Conservation (phyloP, 23 tunicate genomes). For the Clavelina lepadiformis region DNA sequence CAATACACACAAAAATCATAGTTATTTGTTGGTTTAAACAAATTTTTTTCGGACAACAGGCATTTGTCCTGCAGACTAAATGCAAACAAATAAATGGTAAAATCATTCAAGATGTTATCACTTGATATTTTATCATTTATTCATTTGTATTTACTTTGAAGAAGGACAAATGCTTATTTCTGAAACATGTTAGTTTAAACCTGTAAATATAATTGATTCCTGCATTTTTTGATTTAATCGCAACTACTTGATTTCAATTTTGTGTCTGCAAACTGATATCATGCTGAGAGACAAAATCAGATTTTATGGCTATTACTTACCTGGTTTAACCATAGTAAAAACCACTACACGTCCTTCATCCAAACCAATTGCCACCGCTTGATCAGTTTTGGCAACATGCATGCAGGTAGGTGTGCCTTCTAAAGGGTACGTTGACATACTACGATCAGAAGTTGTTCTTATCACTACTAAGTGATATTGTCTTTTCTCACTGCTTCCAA, state of each 20-base stretch:
- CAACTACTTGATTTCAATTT: background rate
- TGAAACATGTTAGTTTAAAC: background rate
- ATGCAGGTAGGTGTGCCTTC: constrained; percentile 37
- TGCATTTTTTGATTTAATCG: background rate
- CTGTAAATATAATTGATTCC: background rate
- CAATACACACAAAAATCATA: no score
- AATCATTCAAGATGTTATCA: no score
- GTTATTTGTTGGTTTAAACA: no score
- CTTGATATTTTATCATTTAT: no score
- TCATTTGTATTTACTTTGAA: no score
- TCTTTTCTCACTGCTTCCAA: no score
- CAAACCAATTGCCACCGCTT: constrained; percentile 12
- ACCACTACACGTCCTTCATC: constrained; percentile 40
- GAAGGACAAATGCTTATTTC: background rate
- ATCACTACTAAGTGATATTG: constrained; percentile 8
- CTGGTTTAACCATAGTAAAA: constrained; percentile 21
- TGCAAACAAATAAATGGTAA: no score
- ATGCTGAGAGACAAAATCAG: no score
- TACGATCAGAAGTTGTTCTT: background rate
- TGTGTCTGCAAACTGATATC: no score
- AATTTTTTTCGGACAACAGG: no score
- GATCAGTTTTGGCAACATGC: constrained; percentile 16
- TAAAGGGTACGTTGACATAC: constrained; percentile 18
- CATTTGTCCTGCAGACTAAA: no score
- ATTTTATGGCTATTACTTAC: constrained; percentile 8